phyloP scores from a whole-genome alignment of 2,888 invertebrate species.

The Plutella xylostella region DNA sequence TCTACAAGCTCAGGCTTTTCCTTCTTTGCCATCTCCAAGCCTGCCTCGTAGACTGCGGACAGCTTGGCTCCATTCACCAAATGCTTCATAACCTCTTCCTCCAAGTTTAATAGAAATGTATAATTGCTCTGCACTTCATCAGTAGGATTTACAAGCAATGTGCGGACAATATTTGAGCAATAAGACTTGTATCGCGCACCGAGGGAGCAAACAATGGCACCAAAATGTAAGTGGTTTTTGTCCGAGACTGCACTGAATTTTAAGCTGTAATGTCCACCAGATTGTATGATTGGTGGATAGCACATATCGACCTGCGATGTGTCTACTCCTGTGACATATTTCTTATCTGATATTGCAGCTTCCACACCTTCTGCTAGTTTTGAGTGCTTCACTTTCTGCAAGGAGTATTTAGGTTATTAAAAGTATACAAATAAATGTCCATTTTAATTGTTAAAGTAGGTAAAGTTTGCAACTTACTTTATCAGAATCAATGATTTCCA shows the following conservation, averaged over 20 bases:
- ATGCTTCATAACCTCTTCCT: slow-evolving; percentile 90
- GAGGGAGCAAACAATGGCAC: slow-evolving; percentile 93
- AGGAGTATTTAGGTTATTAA: slow-evolving; percentile 19
- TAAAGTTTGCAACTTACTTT: slow-evolving; percentile 67
- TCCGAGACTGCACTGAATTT: slow-evolving; percentile 97
- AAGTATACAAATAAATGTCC: background rate
- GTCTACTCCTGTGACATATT: slow-evolving; percentile 93
- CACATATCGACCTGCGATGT: slow-evolving; percentile 94
- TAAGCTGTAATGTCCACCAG: slow-evolving; percentile 96
- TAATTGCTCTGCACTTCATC: slow-evolving; percentile 86
- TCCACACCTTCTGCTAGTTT: slow-evolving; percentile 97
- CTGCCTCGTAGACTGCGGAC: slow-evolving; percentile 88
- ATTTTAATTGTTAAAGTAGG: background rate
- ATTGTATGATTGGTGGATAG: slow-evolving; percentile 98
- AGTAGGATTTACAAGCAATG: slow-evolving; percentile 94
- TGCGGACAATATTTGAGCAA: slow-evolving; percentile 97
- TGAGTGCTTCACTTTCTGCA: slow-evolving; percentile 94
- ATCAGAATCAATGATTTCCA: slow-evolving; percentile 98
- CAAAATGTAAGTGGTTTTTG: slow-evolving; percentile 94
- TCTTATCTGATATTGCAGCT: slow-evolving; percentile 92
- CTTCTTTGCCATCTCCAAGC: slow-evolving; percentile 83
- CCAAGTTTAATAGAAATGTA: slow-evolving; percentile 87
- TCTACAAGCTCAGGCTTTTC: slow-evolving; percentile 88
- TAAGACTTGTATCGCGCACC: slow-evolving; percentile 97
- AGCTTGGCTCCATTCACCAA: slow-evolving; percentile 86